Base-by-base conservation (phyloP, 2,113 vertebrate species). In the Lepisosteus osseus region DNA sequence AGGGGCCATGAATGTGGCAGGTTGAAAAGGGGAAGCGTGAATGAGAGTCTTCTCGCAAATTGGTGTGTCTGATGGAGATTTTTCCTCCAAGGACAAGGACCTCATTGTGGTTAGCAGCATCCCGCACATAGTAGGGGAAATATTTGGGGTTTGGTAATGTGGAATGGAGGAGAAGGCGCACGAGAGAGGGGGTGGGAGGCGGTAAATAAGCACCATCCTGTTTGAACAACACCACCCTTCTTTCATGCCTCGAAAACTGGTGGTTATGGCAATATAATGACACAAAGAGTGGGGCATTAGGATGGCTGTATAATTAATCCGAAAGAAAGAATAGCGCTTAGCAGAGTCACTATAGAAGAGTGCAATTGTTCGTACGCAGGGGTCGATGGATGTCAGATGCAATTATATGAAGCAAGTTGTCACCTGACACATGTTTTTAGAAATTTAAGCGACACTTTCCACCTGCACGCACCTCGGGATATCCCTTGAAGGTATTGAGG, bases 61-160 rank as follows among this genome's bases (percentile, higher is more conserved):
- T 81, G 80, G 79, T 88, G 86, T 85, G 84, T 87, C 88, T 78
- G 83, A 86, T 76, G 84, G 79, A 70, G 77, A 43, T 67, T 74
- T 85, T 75, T 78, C 76, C 54, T 13, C 2, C 8, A 8, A 43
- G 14, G 75, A 84, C 84, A 85, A 89, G 79, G 74, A 70, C 64
- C 73, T 74, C 83, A 85, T 89, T 87, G 85, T 80, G 70, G 66
- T 67, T 72, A 8, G 45, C 59, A 14, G 70, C 82, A 29, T 29
- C 29, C 29, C 1, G 1, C 29, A 29, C 29, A 29, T 69, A 71
- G 1, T 65, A 55, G 47, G 69, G 71, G 73, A 55, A 67, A 61
- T 73, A 57, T 72, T 73, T 73, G 70, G 77, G 77, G 72, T 74
- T 76, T 72, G 83, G 47, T 29, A 29, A 29, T 29, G 29, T 29